Evolutionary conservation across 2,113 vertebrate species (phyloP), one percentile per base, ranked within the genome.

Genomic region (Xenopus laevis): DNA sequence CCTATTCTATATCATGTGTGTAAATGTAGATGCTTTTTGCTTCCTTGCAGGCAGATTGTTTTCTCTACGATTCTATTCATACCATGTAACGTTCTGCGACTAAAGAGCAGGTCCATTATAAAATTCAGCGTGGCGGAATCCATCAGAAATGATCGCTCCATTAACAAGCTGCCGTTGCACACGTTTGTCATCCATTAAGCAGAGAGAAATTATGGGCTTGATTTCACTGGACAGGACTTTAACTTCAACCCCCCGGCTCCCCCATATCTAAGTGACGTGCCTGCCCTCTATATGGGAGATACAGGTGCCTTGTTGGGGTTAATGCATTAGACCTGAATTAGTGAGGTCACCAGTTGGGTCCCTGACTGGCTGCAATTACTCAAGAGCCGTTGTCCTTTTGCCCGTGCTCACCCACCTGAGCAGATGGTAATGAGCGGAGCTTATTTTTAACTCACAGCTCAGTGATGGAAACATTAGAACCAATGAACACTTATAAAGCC

Each of bases 161-260:
- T 69, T 69, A 69, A 53, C 1, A 30, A n/a, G 10, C 67, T 55
- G 27, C 53, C 53, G 15, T 17, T 57, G 52, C n/a, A 69, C 67
- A 58, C 23, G 12, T 69, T 18, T 69, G 27, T 58, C 67, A 58
- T 23, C 52, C 67, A 33, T 69, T 69, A 69, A 18, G 52, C 23
- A 33, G 67, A 58, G 52, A 4, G 17, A 18, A 69, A 69, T 57
- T 18, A 18, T 16, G n/a, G 12, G 50, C 18, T 33, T 30, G 20
- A 55, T 68, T 33, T 68, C 23, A 27, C 21, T 13, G 46, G 27
- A 58, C 53, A 10, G 30, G 50, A 16, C 52, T 69, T 57, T 57
- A n/a, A 18, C 1, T 64, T 64, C 62, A 33, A 44, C n/a, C 33
- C 33, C 15, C 30, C 30, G 10, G 30, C 7, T 44, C 27, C 62